A percentile compares a stretch with the other conserved stretches of the same genome.
Conservation (phyloP, 2,888 invertebrate species). For the Tholera decimalis region DNA sequence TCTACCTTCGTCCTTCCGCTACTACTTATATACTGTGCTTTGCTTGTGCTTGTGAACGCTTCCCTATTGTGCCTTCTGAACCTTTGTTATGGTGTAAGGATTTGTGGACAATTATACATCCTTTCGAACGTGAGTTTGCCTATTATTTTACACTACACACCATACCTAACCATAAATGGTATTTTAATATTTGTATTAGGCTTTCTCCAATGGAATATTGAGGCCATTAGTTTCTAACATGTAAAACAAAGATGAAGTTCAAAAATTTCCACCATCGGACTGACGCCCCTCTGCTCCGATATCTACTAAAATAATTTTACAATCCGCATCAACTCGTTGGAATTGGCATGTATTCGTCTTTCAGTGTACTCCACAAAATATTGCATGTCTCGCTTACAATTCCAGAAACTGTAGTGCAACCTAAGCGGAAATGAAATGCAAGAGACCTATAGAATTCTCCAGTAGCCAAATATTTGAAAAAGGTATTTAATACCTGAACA, state of each 20-base stretch:
- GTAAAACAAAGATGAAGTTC: constrained; percentile 18
- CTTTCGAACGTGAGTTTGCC: too few relatives aligned
- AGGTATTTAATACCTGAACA: constrained; percentile 5
- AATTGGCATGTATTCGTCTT: constrained; percentile 9
- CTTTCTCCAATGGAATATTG: constrained; percentile 44
- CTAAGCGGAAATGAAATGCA: constrained; percentile 3
- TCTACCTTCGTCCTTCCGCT: too few relatives aligned
- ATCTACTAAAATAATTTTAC: constrained; percentile 1
- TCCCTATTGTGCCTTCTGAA: too few relatives aligned
- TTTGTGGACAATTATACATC: too few relatives aligned
- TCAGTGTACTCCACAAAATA: constrained; percentile 3
- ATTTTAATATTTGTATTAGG: constrained; percentile 45
- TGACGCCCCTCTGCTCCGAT: constrained; percentile 1
- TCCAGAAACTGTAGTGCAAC: constrained; percentile 4
- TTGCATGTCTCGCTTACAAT: constrained; percentile 1
- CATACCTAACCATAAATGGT: too few relatives aligned
- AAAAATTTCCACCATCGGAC: neutral
- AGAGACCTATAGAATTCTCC: constrained; percentile 7
- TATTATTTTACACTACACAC: too few relatives aligned
- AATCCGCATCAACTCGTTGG: constrained; percentile 4
- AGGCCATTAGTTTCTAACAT: constrained; percentile 41
- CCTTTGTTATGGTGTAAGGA: too few relatives aligned
- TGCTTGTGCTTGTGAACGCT: too few relatives aligned
- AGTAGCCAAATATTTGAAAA: constrained; percentile 6
- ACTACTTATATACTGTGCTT: too few relatives aligned